Percentiles rank a stretch among this genome's conserved stretches.
These are phyloP conservation scores for Procambarus virginalis DNA, from an alignment of 1,140 invertebrate species.

Conservation along the genomic window DNA sequence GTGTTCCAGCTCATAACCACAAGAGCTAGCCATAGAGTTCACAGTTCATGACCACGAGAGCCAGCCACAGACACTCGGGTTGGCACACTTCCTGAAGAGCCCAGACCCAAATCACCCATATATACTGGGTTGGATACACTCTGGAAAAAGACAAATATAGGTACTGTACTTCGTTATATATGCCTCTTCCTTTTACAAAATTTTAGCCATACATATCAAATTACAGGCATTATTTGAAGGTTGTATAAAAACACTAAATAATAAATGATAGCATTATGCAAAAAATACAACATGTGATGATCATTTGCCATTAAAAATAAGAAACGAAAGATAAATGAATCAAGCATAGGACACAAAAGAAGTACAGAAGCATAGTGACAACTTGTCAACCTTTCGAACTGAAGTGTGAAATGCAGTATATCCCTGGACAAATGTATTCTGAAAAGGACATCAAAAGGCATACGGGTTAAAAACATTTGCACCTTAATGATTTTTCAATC, in stretches of 20 bases:
- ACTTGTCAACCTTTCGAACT: constrained; percentile 26
- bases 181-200: not conserved
- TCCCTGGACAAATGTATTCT: constrained; percentile 11
- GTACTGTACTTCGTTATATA: not conserved
- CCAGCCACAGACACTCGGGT: constrained; percentile 50
- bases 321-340: too few species aligned
- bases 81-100: constrained; percentile 26
- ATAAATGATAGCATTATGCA: not conserved
- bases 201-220: not conserved
- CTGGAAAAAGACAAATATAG: constrained; percentile 2
- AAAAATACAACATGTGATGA: not conserved
- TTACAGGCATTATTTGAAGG: not conserved
- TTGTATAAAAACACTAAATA: not conserved
- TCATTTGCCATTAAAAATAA: not conserved
- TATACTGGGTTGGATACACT: constrained; percentile 59
- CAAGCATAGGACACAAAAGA: not conserved
- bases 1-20: too few species aligned
- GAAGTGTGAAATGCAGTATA: not conserved
- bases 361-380: not conserved
- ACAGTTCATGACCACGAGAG: constrained; percentile 28
- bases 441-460: constrained; percentile 25
- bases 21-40: not conserved
- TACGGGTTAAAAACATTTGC: not conserved
- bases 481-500: not conserved
- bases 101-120: constrained; percentile 47